Evolutionary conservation across 2,888 invertebrate species (phyloP), one percentile per base, ranked within the genome.

Genomic region (Drosophila subsilvestris): DNA sequence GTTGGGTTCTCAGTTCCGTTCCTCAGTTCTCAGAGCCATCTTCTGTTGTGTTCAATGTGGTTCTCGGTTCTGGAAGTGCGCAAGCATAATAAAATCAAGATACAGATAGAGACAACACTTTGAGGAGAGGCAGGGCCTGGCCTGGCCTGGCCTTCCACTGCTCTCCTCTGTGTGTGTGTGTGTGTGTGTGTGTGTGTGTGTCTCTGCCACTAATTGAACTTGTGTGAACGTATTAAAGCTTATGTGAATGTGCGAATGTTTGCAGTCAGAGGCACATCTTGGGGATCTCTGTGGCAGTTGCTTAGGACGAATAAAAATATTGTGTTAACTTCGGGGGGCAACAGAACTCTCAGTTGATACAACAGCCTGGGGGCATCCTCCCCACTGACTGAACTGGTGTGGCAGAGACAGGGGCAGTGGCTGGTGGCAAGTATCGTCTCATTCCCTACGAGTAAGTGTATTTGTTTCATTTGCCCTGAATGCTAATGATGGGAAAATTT

Each of bases 401-500:
- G 10, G n/a, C 10, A 18, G 18, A 32, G 50, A 53, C 76, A 63
- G 80, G 9, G 76, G 7, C 48, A 53, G 53, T 66, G 67, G 65
- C 67, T 60, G 47, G 68, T 69, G 69, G 32, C 50, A 50, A 59
- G 58, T 59, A 42, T 66, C 79, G 69, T 70, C 71, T 65, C 69
- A n/a, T 50, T 60, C 75, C 70, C 74, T 78, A n/a, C 37, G 7
- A 7, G 37, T 2, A 86, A 85, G 85, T 86, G 85, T 88, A 86
- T 86, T 86, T 86, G 85, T 88, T 86, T 85, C 89, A 86, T 86
- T 67, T 88, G 85, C 87, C 78, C 82, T 86, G 85, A 86, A 86
- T 88, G 89, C 89, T 86, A 88, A 86, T 86, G 85, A 86, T 86
- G 85, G 89, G 89, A 86, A 88, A 86, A 86, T 86, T 86, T 86